Base-by-base conservation (phyloP, 2,113 vertebrate genomes). In the Ictidomys tridecemlineatus region DNA sequence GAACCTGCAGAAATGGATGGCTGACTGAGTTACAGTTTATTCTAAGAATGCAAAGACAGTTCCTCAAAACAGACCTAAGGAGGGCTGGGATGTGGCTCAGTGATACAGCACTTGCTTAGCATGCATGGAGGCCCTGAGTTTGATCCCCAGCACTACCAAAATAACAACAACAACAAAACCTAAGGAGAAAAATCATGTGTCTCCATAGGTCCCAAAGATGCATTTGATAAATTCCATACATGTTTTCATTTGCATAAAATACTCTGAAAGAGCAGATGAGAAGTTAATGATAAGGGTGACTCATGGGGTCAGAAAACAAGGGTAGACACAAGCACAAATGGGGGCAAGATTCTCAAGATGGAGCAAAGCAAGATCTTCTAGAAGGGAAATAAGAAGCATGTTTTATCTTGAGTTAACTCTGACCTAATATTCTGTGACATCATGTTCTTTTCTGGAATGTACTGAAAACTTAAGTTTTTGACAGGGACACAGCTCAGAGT, bases 401-500 rank as follows among this genome's bases (percentile, higher is more conserved):
- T 84, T 87, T 69, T 39, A 4, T 53, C 16, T 95, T 86, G 77
- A 56, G 8, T 92, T 73, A 24, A 82, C 22, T 85, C 67, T 90
- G 20, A 73, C 39, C 48, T 70, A 51, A 13, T 76, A 58, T 93
- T 65, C 37, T 69, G 45, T 42, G 20, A 93, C 48, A 42, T 45
- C 63, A 14, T 32, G 0, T 58, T 74, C 3, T 32, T 83, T 26
- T 34, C 56, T 80, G 22, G 48, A n/a, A 86, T 51, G 86, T 70
- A 90, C 32, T 18, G 26, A 48, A 82, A 92, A 61, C 9, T 94
- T 89, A 37, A 65, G 42, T 85, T 94, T 78, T 77, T 73, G 88
- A 34, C 32, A 94, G 87, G 67, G 95, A 78, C 30, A 77, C 42
- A 91, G 16, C 24, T 89, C 58, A 32, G 63, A 61, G 28, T 28